phyloP scores from a whole-genome alignment of 2,797 vertebrate species.

The Bovichtus diacanthus region DNA sequence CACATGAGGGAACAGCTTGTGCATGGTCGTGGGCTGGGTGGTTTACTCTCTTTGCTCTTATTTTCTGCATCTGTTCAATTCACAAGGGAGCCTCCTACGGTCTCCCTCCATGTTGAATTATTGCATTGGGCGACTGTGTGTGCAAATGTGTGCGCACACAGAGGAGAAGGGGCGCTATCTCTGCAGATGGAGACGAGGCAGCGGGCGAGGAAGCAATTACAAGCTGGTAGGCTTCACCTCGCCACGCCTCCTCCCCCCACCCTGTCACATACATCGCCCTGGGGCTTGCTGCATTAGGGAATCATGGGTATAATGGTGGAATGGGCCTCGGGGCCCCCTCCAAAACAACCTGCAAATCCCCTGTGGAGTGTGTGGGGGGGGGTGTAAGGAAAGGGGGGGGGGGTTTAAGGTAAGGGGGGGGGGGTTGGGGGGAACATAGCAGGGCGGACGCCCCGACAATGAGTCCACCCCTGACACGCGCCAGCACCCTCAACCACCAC shows the following conservation, averaged over 20 bases:
- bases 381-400: too few relatives aligned
- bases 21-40: conserved; percentile 10
- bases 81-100: conserved; percentile 50
- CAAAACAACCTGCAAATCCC: conserved; percentile 88
- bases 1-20: conserved; percentile 43
- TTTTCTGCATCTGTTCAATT: conserved; percentile 55
- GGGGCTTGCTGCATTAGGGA: conserved; percentile 73
- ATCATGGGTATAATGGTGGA: conserved; percentile 83
- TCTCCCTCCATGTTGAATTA: conserved; percentile 41
- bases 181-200: conserved; percentile 69
- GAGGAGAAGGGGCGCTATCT: conserved; percentile 52
- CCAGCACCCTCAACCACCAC: conserved; percentile 63
- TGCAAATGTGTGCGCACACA: conserved; percentile 11
- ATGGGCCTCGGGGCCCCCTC: conserved; percentile 69
- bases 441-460: conserved; percentile 68
- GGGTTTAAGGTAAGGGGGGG: conserved; percentile 1
- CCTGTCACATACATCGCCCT: conserved; percentile 51
- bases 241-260: conserved; percentile 58
- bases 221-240: conserved; percentile 73
- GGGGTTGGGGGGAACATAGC: conserved; percentile 63
- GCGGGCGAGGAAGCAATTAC: conserved; percentile 78
- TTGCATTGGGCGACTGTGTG: conserved; percentile 17
- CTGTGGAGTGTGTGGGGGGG: too few relatives aligned
- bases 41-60: conserved; percentile 30
- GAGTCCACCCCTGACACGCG: conserved; percentile 74